Base-by-base conservation (phyloP, 2,797 vertebrate genomes). In the Apodemus agrarius region DNA sequence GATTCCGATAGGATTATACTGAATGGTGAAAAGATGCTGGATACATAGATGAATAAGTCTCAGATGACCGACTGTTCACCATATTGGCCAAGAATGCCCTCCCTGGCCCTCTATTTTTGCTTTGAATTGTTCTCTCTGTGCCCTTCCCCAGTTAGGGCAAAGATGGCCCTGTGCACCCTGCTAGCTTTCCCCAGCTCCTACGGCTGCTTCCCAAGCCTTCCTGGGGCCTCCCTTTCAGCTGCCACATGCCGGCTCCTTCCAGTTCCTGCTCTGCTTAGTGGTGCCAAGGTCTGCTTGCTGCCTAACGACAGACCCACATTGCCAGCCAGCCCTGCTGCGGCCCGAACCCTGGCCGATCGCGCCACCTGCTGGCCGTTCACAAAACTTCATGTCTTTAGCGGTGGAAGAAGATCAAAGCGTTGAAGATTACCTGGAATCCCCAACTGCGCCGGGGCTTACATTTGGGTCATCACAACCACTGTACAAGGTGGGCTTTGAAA, bases 241-340 rank as follows among this genome's bases (percentile, higher is more conserved):
- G 95, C 94, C 92, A 96, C 95, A 78, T 94, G 96, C 97, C 97
- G 96, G 96, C 90, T 95, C 93, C 93, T 81, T 95, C 93, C 16
- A 67, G 63, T 95, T 98, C 96, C 75, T 0, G 0, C 91, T 97
- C 93, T 93, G 94, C 63, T 96, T 0, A 37, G 26, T 26, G 0
- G 80, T 96, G 98, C 98, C 98, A 98, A 98, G 98, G 97, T 98
- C 89, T 63, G 96, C 96, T 63, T 63, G 24, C 79, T 98, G 97
- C 97, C 98, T 97, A 94, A 86, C 96, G 95, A 82, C 91, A 85
- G 91, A 96, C 90, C 75, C 17, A 37, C 89, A 1, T 81, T 90
- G 98, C 98, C 98, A 97, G 67, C 93, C 0, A 97, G 67, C 89
- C 0, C 34, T 34, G 24, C 49, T 24, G 61, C 40, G 0, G 59